These are phyloP conservation scores for Falcaria lacertinaria DNA, from an alignment of 2,888 invertebrate genomes.

Conservation along the genomic window DNA sequence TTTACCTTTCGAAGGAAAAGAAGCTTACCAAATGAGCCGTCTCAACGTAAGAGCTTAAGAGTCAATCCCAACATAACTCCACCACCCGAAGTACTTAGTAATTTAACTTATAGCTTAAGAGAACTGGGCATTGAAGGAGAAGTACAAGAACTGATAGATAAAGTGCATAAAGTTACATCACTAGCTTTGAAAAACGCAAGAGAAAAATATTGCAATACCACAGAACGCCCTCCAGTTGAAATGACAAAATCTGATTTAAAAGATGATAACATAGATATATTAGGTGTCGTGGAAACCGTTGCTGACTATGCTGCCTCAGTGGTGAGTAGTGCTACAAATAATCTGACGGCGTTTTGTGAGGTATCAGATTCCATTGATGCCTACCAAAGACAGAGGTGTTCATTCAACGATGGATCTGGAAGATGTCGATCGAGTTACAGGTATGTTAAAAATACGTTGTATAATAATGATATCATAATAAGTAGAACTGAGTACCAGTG, in stretches of 20 bases:
- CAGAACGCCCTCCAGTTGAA: background rate
- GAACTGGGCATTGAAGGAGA: conserved; percentile 41
- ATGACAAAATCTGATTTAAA: conserved; percentile 3
- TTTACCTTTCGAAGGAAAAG: conserved; percentile 17
- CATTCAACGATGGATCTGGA: conserved; percentile 7
- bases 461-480: too few species aligned
- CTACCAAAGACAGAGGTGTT: conserved; percentile 31
- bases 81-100: conserved; percentile 26
- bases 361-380: conserved; percentile 26
- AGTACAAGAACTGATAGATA: conserved; percentile 39
- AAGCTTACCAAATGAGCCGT: conserved; percentile 7
- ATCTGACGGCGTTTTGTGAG: conserved; percentile 47
- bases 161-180: conserved; percentile 37
- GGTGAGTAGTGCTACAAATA: conserved; percentile 32
- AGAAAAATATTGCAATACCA: conserved; percentile 42
- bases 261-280: conserved; percentile 22
- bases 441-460: too few species aligned
- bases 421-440: conserved; percentile 22
- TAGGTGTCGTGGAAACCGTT: conserved; percentile 36
- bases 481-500: too few species aligned
- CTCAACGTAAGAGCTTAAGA: conserved; percentile 34
- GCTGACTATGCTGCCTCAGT: conserved; percentile 32
- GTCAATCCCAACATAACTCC: conserved; percentile 60
- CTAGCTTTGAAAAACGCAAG: conserved; percentile 41
- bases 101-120: conserved; percentile 17